phyloP scores from a whole-genome alignment of 2,888 invertebrate genomes.

The Ganaspis brasiliensis region DNA sequence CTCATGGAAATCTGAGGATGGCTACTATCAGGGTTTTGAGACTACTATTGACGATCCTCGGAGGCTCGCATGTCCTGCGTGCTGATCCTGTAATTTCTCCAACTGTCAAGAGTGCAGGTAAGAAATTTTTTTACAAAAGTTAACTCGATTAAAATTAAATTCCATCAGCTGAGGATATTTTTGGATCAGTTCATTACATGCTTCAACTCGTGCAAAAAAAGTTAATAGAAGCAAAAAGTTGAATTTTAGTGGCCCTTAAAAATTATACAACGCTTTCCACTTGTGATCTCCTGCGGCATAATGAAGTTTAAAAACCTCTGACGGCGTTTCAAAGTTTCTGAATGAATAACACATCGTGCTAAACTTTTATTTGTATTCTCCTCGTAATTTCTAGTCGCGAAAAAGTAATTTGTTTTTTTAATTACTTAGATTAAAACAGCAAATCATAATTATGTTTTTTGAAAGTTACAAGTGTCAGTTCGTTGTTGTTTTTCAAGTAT shows the following conservation, averaged over 20 bases:
- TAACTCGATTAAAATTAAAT: too few relatives aligned
- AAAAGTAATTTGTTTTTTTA: neutral
- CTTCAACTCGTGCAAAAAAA: neutral
- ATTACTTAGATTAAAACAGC: neutral
- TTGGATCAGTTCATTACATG: constrained; percentile 4
- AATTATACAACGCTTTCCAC: constrained; percentile 8
- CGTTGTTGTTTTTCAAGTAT: too few relatives aligned
- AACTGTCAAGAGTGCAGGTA: constrained; percentile 75
- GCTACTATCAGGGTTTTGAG: constrained; percentile 74
- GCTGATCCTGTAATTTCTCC: constrained; percentile 75
- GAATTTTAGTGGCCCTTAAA: constrained; percentile 9
- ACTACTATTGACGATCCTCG: constrained; percentile 74
- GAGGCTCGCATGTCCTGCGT: constrained; percentile 73
- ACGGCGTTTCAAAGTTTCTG: constrained; percentile 5
- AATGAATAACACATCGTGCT: constrained; percentile 13
- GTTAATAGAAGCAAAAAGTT: constrained; percentile 6
- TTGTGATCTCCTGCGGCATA: constrained; percentile 9
- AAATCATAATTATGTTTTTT: constrained; percentile 25
- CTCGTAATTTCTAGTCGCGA: neutral
- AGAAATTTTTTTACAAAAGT: constrained; percentile 59
- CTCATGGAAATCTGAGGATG: constrained; percentile 75
- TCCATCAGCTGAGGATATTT: constrained; percentile 46
- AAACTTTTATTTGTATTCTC: constrained; percentile 6
- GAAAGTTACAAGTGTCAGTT: too few relatives aligned
- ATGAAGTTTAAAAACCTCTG: constrained; percentile 14